Evolutionary conservation across 2,113 vertebrate species (phyloP).

Genomic region (Euleptes europaea): DNA sequence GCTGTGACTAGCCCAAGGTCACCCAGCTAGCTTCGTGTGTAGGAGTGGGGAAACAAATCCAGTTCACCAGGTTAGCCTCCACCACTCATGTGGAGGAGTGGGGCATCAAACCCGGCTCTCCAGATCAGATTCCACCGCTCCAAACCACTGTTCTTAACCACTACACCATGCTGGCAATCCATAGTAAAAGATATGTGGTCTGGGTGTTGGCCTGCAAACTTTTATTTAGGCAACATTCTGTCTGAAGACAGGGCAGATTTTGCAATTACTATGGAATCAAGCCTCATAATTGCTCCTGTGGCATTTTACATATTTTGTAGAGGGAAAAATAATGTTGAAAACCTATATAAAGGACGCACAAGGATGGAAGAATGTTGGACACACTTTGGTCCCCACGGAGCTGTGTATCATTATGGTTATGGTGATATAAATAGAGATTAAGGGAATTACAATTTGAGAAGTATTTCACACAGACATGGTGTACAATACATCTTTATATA

Average conservation of each 20-base stretch:
- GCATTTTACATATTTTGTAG: conserved; percentile 31
- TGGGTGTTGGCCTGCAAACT: background rate
- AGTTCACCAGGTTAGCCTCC: too few species aligned
- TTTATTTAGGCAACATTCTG: conserved; percentile 42
- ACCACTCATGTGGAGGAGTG: too few species aligned
- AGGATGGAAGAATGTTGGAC: conserved; percentile 28
- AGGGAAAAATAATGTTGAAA: conserved; percentile 5
- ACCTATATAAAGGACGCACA: conserved; percentile 15
- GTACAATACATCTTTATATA: background rate
- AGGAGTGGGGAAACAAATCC: too few species aligned
- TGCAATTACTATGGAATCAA: conserved; percentile 49
- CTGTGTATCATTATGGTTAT: conserved; percentile 12
- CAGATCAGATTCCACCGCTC: too few species aligned
- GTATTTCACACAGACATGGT: conserved; percentile 14
- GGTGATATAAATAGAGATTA: conserved; percentile 27
- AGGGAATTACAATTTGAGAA: conserved; percentile 27
- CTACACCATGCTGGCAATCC: too few species aligned
- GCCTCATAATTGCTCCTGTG: conserved; percentile 49
- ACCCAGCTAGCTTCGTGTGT: too few species aligned
- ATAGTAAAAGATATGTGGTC: conserved; percentile 33
- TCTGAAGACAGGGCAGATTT: conserved; percentile 36
- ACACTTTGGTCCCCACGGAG: conserved; percentile 6
- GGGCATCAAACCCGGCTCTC: too few species aligned
- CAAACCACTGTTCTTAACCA: too few species aligned
- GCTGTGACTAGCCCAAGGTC: too few species aligned